Percentiles rank a stretch among this genome's conserved stretches.
phyloP scores from a whole-genome alignment of 2,797 vertebrate genomes.

The Liasis olivaceus region DNA sequence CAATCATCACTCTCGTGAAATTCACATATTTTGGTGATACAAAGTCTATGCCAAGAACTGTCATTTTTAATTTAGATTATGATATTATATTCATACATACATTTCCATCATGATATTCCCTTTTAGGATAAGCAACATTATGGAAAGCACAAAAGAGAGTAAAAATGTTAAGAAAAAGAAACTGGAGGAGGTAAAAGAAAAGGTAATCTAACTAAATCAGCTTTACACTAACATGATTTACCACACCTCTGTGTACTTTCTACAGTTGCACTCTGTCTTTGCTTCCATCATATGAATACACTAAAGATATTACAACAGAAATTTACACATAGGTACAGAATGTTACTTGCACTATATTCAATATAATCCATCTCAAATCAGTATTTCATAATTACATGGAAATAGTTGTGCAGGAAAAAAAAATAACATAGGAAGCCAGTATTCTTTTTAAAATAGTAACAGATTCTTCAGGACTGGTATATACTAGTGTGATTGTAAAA shows the following conservation, averaged over 20 bases:
- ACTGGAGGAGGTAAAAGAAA: background rate
- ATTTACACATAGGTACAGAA: background rate
- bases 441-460: background rate
- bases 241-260: background rate
- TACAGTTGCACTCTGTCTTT: background rate
- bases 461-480: background rate
- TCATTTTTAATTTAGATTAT: background rate
- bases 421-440: background rate
- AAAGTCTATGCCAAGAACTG: background rate
- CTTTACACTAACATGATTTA: background rate
- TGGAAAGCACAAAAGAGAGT: background rate
- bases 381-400: background rate
- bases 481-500: background rate
- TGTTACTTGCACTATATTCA: background rate
- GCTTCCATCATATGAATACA: background rate
- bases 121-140: background rate
- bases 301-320: background rate
- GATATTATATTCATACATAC: background rate
- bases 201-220: background rate
- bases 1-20: background rate
- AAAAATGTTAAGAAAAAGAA: background rate
- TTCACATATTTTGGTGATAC: background rate
- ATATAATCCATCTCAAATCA: background rate
- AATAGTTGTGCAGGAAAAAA: background rate
- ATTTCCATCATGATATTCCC: background rate